phyloP scores from a whole-genome alignment of 2,797 vertebrate species.

The Coracias cyanogaster region DNA sequence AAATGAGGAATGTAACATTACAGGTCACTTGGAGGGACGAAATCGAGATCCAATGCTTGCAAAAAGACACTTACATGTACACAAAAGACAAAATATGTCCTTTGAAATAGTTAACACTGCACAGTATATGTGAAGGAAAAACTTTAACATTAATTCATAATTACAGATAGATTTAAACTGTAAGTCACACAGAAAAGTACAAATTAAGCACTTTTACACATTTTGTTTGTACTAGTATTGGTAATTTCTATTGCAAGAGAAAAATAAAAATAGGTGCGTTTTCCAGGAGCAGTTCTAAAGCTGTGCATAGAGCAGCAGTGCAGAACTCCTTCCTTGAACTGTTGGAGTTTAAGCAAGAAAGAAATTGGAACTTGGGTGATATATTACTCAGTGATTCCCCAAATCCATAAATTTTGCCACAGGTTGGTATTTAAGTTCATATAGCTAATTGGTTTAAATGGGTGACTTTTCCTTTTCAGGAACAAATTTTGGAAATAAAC shows the following conservation, averaged over 20 bases:
- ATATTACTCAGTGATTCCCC: not conserved
- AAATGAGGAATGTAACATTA: not conserved
- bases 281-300: slow-evolving; percentile 17
- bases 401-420: not conserved
- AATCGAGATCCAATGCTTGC: not conserved
- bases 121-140: not conserved
- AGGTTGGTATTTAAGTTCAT: not conserved
- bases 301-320: not conserved
- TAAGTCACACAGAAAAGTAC: not conserved
- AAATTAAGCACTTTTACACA: not conserved
- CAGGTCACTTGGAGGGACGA: not conserved
- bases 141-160: not conserved
- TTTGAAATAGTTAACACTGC: not conserved
- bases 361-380: not conserved
- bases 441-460: not conserved
- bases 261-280: not conserved
- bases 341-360: not conserved
- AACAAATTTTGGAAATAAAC: not conserved
- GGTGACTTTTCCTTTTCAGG: not conserved
- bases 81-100: not conserved
- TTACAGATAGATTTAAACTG: slow-evolving; percentile 21
- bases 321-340: not conserved
- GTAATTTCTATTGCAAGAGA: not conserved
- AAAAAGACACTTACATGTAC: not conserved
- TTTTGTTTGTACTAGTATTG: not conserved